These are phyloP conservation scores for Sardinella longiceps DNA, from an alignment of 2,797 vertebrate genomes.

Conservation along the genomic window DNA sequence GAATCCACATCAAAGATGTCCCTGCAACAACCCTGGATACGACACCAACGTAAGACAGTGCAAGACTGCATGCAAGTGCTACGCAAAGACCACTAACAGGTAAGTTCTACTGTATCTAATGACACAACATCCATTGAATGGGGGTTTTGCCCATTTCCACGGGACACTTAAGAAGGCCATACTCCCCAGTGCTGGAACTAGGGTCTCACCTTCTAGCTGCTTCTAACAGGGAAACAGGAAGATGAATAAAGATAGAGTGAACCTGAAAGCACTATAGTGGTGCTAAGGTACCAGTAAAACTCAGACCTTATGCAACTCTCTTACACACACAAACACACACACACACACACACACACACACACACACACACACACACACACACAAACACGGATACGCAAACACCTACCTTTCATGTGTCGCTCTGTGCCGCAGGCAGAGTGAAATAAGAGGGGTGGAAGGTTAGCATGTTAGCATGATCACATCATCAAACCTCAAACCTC, in stretches of 20 bases:
- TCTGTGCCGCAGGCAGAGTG: constrained; percentile 68
- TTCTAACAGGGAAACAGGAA: not conserved
- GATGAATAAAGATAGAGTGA: not conserved
- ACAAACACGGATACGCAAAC: not conserved
- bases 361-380: not conserved
- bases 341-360: constrained; percentile 28
- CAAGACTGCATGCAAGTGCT: not conserved
- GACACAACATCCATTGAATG: not conserved
- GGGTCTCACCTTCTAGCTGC: not conserved
- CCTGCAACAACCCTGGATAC: not conserved
- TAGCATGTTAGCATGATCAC: not conserved
- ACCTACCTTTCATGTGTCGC: constrained; percentile 79
- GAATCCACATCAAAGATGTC: not conserved
- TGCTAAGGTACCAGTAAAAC: too few relatives aligned
- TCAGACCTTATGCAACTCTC: too few relatives aligned
- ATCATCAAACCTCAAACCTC: not conserved
- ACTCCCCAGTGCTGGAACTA: not conserved
- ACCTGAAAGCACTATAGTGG: not conserved
- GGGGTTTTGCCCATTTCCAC: not conserved
- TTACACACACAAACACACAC: constrained; percentile 34
- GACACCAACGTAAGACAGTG: not conserved
- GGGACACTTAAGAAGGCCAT: not conserved
- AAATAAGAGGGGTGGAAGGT: constrained; percentile 29
- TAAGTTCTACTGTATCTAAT: not conserved
- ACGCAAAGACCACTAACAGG: not conserved